Evolutionary conservation across 2,797 vertebrate species (phyloP), one percentile per base, ranked within the genome.

Genomic region (Meda fulgida): DNA sequence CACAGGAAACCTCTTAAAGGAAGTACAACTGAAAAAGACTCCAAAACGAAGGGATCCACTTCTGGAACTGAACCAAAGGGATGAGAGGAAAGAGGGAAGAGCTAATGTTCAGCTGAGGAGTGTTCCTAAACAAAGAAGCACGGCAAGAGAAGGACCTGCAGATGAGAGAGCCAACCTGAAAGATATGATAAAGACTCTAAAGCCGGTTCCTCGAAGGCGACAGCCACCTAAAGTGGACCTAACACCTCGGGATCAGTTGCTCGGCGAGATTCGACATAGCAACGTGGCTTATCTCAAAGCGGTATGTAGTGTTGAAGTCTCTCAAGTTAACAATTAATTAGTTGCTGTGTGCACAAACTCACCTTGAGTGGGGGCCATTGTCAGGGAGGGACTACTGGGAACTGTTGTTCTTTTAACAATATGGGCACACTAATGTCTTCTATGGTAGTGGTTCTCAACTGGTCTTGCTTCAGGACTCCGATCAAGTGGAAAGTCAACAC

Each of bases 221-320:
- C 90, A 96, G 0, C 96, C 97, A 4, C 96, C 98, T 0, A 92
- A 97, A 48, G 96, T 98, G 0, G 95, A 99, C 0, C 85, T 94
- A 85, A 99, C 97, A 0, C 98, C 98, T 0, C 94, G 98, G 26
- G 98, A 99, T 90, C 91, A 95, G 80, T 96, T 99, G 2, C 93
- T 99, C 4, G 96, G 87, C 0, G 96, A 98, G 92, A 99, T 99
- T 87, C 96, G 97, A 67, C 96, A 97, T 82, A 99, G 98, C 92
- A 99, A 96, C 0, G 96, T 99, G 0, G 98, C 98, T 40, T 98
- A 97, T 73, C 97, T 99, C 6, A 99, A 96, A 94, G 89, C 98
- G n/a, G 98, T 99, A 71, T 96, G 98, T 91, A 91, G 16, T 66
- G 43, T 21, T 36, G 1, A 60, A 1, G 29, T 21, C 34, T 82